These are phyloP conservation scores for Lamellibrachia columna DNA, from an alignment of 2,888 invertebrate genomes.

Conservation along the genomic window DNA sequence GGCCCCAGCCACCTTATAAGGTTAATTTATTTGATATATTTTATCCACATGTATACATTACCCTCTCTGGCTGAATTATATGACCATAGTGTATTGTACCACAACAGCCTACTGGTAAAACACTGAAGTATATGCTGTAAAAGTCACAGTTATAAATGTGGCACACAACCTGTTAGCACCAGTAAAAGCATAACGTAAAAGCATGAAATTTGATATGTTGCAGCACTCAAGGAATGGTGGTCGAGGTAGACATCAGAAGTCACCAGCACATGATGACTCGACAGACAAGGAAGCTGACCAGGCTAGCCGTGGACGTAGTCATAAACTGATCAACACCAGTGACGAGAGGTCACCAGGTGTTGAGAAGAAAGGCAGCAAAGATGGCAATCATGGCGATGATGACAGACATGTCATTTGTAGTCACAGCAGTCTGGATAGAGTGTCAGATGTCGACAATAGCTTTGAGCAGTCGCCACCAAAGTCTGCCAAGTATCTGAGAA, in stretches of 20 bases:
- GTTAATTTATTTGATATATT: too few relatives aligned
- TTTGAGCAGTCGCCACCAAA: not conserved
- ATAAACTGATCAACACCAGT: not conserved
- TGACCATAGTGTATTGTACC: too few relatives aligned
- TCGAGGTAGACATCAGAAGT: constrained; percentile 9
- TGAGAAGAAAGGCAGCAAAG: not conserved
- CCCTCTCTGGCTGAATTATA: too few relatives aligned
- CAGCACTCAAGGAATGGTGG: not conserved
- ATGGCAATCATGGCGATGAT: not conserved
- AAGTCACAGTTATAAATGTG: too few relatives aligned
- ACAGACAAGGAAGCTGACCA: not conserved
- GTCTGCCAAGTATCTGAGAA: not conserved
- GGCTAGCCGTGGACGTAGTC: not conserved
- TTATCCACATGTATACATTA: too few relatives aligned
- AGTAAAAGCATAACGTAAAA: not conserved
- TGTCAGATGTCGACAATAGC: not conserved
- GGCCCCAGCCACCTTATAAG: too few relatives aligned
- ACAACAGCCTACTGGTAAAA: too few relatives aligned
- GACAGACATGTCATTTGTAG: not conserved
- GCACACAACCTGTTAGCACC: not conserved
- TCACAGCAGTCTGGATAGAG: not conserved
- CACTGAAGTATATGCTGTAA: too few relatives aligned
- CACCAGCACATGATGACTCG: not conserved
- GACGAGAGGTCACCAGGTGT: not conserved
- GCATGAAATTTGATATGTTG: not conserved